A percentile compares a stretch with the other conserved stretches of the same genome.
These are phyloP conservation scores for Centropus unirufus DNA, from an alignment of 2,113 vertebrate genomes.

Conservation along the genomic window DNA sequence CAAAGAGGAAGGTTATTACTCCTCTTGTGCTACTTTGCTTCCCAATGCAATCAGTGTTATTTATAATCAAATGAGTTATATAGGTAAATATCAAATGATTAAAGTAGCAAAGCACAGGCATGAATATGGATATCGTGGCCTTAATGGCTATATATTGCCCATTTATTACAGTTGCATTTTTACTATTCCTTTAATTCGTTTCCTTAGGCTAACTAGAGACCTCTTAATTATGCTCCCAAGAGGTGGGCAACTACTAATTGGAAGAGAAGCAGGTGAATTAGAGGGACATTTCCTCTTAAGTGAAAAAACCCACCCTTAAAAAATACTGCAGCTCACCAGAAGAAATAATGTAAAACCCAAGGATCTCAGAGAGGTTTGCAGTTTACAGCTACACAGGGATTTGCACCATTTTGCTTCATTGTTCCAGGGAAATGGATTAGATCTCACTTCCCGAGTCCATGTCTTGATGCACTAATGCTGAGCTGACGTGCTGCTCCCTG, in stretches of 20 bases:
- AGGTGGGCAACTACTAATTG: slow-evolving; percentile 72
- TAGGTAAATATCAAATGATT: slow-evolving; percentile 35
- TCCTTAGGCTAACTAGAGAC: slow-evolving; percentile 69
- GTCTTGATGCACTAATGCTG: background rate
- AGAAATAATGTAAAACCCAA: background rate
- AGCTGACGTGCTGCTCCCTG: fast-evolving
- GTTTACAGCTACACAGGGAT: background rate
- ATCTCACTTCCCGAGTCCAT: background rate
- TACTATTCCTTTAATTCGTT: slow-evolving; percentile 76
- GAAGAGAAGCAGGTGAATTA: slow-evolving; percentile 75
- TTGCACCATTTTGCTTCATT: background rate
- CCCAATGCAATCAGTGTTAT: slow-evolving; percentile 47
- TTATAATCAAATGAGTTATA: slow-evolving; percentile 42
- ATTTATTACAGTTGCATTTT: slow-evolving; percentile 67
- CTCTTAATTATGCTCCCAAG: slow-evolving; percentile 76
- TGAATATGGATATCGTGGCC: slow-evolving; percentile 58
- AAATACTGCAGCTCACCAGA: slow-evolving; percentile 29
- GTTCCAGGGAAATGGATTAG: background rate
- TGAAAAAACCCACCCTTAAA: slow-evolving; percentile 30
- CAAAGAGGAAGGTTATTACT: slow-evolving; percentile 30
- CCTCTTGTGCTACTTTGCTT: background rate
- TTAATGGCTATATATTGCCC: slow-evolving; percentile 53
- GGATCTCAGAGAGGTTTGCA: background rate
- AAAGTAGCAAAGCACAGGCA: slow-evolving; percentile 9
- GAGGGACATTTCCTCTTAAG: slow-evolving; percentile 60